A percentile compares a stretch with the other conserved stretches of the same genome.
Conservation (phyloP, 92 coral and sea anemone genomes). For the Metridium senile region DNA sequence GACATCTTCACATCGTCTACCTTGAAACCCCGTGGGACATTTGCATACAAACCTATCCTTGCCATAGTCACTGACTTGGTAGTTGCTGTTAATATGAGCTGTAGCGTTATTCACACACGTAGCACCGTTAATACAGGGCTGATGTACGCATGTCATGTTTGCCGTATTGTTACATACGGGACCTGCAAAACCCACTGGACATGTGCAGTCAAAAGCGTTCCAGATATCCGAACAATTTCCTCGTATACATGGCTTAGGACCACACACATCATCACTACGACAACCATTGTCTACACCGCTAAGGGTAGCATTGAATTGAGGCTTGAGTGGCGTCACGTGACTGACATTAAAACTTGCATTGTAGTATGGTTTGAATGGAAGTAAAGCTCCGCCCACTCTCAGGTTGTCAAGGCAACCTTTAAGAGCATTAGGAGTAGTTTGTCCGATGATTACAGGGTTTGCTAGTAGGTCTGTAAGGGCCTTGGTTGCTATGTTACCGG, state of each 20-base stretch:
- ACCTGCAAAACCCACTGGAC: slow-evolving; percentile 79
- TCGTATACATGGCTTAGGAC: slow-evolving; percentile 59
- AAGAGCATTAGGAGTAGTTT: slow-evolving; percentile 24
- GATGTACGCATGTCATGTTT: slow-evolving; percentile 86
- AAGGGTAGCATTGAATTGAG: slow-evolving; percentile 61
- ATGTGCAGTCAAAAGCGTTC: slow-evolving; percentile 79
- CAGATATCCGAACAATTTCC: slow-evolving; percentile 83
- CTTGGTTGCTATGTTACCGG: slow-evolving; percentile 15
- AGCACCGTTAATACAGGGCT: slow-evolving; percentile 69
- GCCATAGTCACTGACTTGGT: slow-evolving; percentile 75
- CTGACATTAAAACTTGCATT: slow-evolving; percentile 65
- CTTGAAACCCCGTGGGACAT: slow-evolving; percentile 73
- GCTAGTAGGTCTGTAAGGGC: slow-evolving; percentile 47
- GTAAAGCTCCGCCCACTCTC: slow-evolving; percentile 79
- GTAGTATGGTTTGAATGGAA: slow-evolving; percentile 81
- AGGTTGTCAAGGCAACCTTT: slow-evolving; percentile 86
- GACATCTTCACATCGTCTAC: slow-evolving; percentile 66
- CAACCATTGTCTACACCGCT: slow-evolving; percentile 66
- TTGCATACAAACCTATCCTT: slow-evolving; percentile 69
- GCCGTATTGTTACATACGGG: slow-evolving; percentile 80
- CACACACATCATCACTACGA: slow-evolving; percentile 79
- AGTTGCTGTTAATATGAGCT: slow-evolving; percentile 42
- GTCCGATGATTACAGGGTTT: slow-evolving; percentile 50
- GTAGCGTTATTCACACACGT: slow-evolving; percentile 66
- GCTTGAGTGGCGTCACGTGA: slow-evolving; percentile 70